Conservation (phyloP, 2,113 vertebrate genomes). For the Capreolus pygargus region DNA sequence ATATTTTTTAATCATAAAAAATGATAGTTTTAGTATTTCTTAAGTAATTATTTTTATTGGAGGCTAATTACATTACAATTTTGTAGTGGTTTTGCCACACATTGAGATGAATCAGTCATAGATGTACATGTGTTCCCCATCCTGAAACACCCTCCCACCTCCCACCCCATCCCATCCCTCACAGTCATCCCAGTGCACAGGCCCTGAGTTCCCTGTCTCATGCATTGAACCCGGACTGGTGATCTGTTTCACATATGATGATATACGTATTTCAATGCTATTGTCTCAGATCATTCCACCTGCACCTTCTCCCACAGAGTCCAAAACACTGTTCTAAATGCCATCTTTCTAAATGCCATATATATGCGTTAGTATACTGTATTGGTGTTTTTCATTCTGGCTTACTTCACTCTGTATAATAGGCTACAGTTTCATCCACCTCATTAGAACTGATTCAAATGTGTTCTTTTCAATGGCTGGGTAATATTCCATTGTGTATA, state of each 20-base stretch:
- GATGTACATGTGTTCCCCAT: neutral
- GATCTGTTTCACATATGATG: too few relatives aligned
- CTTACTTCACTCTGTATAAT: neutral
- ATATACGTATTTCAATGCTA: too few relatives aligned
- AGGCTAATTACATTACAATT: neutral
- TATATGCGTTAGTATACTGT: neutral
- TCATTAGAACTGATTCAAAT: neutral
- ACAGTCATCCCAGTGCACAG: neutral
- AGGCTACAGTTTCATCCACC: neutral
- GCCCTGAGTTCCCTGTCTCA: neutral
- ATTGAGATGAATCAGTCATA: neutral
- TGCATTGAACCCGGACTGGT: too few relatives aligned
- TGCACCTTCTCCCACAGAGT: too few relatives aligned
- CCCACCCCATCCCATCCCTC: neutral
- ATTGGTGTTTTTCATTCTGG: neutral
- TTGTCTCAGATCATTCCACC: too few relatives aligned
- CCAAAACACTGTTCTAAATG: too few relatives aligned
- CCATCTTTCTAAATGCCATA: neutral
- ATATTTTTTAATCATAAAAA: neutral
- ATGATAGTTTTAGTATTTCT: neutral
- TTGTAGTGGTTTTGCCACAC: neutral
- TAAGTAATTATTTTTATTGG: neutral
- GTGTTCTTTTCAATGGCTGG: neutral
- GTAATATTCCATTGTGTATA: too few relatives aligned
- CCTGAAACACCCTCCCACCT: accelerated